Base-by-base conservation (phyloP, 2,888 invertebrate species). In the Eumacrocentrus americanus region DNA sequence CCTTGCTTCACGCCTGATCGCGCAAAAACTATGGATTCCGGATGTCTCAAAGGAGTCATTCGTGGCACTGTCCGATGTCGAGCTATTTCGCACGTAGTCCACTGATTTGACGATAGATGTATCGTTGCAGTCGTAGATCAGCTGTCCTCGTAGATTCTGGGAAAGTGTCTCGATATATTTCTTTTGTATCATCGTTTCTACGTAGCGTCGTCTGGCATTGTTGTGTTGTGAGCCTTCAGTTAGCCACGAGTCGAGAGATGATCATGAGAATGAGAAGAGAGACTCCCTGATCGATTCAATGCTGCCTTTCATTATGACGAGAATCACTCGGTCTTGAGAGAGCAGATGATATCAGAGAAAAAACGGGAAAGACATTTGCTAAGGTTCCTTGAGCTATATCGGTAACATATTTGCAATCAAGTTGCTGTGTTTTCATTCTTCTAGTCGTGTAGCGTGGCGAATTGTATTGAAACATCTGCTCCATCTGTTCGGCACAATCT, bases 221-320 rank as follows among this genome's bases (percentile, higher is more conserved):
- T 12, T 22, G 44, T 44, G 29, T 46, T 40, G 23, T 50, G 34
- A 38, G 16, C 38, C 51, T 52, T 52, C n/a, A 52, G 38, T 52
- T 52, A 37, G 51, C n/a, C 51, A 52, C 35, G 38, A 52, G 51
- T 52, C 35, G 16, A 18, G 16, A 16, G 18, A 44, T 7, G 18
- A n/a, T 44, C n/a, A 29, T 29, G 29, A 29, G 29, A 29, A 29
- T 9, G 29, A 29, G n/a, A n/a, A n/a, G n/a, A n/a, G n/a, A n/a
- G n/a, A n/a, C n/a, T n/a, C n/a, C n/a, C n/a, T n/a, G n/a, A n/a
- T n/a, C n/a, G n/a, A n/a, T n/a, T n/a, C n/a, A n/a, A n/a, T n/a
- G n/a, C n/a, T n/a, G n/a, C n/a, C n/a, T n/a, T n/a, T n/a, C n/a
- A n/a, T n/a, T n/a, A n/a, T n/a, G n/a, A n/a, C n/a, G n/a, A n/a